Evolutionary conservation across 1,140 invertebrate species (phyloP).

Genomic region (Drosophila serrata): DNA sequence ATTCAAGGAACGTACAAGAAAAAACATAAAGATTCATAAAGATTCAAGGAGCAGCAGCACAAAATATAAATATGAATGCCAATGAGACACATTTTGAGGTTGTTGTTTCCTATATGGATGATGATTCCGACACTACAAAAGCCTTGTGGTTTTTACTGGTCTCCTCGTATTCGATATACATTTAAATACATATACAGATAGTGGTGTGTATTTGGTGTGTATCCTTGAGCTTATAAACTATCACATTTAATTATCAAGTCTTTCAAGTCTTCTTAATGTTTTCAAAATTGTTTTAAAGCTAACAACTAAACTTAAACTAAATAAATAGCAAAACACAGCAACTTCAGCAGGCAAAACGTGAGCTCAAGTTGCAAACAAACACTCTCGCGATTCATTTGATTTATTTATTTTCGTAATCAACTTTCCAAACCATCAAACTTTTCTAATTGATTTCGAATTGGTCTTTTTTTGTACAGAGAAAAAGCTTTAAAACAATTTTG

Average conservation of each 20-base stretch:
- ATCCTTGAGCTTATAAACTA: conserved; percentile 62
- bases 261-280: background rate
- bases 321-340: conserved; percentile 11
- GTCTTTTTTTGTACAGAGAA: conserved; percentile 29
- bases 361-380: conserved; percentile 59
- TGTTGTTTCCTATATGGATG: conserved; percentile 31
- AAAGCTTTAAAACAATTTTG: conserved; percentile 83
- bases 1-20: conserved; percentile 24
- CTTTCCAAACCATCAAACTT: conserved; percentile 71
- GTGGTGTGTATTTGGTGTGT: conserved; percentile 7
- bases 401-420: conserved; percentile 17
- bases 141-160: conserved; percentile 24
- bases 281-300: conserved; percentile 81
- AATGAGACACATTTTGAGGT: conserved; percentile 73
- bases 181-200: conserved; percentile 8
- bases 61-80: conserved; percentile 73
- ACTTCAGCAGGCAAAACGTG: conserved; percentile 72
- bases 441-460: conserved; percentile 28
- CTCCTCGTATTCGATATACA: background rate
- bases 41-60: conserved; percentile 48
- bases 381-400: conserved; percentile 3
- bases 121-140: conserved; percentile 43
- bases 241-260: conserved; percentile 32
- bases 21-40: conserved; percentile 16
- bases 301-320: conserved; percentile 58